phyloP scores from a whole-genome alignment of 2,888 invertebrate species.

The Machimus atricapillus region DNA sequence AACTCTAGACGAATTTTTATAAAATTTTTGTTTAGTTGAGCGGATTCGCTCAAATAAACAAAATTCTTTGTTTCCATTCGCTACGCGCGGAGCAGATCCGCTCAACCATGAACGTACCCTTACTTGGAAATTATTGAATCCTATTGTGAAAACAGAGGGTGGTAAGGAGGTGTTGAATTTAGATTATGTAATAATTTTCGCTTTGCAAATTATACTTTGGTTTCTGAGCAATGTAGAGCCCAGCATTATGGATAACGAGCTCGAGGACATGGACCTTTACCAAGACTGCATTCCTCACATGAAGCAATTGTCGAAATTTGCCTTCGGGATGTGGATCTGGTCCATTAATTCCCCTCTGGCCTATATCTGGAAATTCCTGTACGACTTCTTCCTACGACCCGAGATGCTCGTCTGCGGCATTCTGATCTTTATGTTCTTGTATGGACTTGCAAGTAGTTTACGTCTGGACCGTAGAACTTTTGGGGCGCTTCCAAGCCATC shows the following conservation, averaged over 20 bases:
- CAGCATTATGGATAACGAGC: conserved; percentile 85
- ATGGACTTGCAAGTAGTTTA: conserved; percentile 86
- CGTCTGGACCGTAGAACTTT: conserved; percentile 78
- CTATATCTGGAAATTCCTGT: conserved; percentile 80
- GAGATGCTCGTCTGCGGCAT: conserved; percentile 79
- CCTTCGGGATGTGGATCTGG: conserved; percentile 80
- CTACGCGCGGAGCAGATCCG: too few species aligned
- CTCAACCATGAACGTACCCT: too few species aligned
- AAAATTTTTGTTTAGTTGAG: too few species aligned
- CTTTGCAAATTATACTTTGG: too few species aligned
- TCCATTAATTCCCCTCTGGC: conserved; percentile 75
- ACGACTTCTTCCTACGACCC: conserved; percentile 79
- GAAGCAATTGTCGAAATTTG: conserved; percentile 82
- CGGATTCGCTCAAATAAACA: too few species aligned
- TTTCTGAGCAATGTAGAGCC: too few species aligned
- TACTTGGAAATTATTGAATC: too few species aligned
- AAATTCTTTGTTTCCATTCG: too few species aligned
- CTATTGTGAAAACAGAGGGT: too few species aligned
- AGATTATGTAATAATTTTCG: too few species aligned
- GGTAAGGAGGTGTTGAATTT: too few species aligned
- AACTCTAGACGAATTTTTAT: too few species aligned
- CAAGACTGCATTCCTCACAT: conserved; percentile 87
- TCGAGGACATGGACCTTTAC: conserved; percentile 86
- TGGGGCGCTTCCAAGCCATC: conserved; percentile 64
- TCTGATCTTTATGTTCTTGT: conserved; percentile 73